Evolutionary conservation across 2,888 invertebrate genomes (phyloP).

Genomic region (Busseola fusca): DNA sequence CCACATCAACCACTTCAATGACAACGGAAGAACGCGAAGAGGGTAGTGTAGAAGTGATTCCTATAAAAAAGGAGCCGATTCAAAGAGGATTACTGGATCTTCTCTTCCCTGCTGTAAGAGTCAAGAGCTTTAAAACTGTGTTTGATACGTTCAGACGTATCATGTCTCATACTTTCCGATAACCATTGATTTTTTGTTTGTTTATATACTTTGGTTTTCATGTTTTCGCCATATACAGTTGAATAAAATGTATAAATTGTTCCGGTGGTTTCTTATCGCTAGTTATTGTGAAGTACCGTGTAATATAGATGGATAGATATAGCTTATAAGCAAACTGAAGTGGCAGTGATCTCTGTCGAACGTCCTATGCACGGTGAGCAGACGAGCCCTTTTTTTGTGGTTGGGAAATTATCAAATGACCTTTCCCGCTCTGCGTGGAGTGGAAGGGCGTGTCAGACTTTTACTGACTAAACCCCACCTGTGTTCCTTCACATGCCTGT

Average conservation of each 20-base stretch:
- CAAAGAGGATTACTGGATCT: slow-evolving; percentile 78
- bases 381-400: no score
- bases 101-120: slow-evolving; percentile 75
- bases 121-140: slow-evolving; percentile 74
- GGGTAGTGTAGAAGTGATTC: slow-evolving; percentile 59
- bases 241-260: slow-evolving; percentile 31
- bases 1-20: slow-evolving; percentile 18
- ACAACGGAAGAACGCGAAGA: slow-evolving; percentile 63
- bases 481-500: no score
- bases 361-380: not conserved
- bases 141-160: slow-evolving; percentile 74
- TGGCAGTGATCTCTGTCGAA: not conserved
- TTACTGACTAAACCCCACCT: no score
- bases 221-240: slow-evolving; percentile 12
- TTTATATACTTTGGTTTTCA: slow-evolving; percentile 14
- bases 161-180: slow-evolving; percentile 73
- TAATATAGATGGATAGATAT: not conserved
- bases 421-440: no score
- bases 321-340: not conserved
- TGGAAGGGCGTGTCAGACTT: no score
- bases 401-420: no score
- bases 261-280: not conserved
- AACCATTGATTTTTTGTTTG: slow-evolving; percentile 1
- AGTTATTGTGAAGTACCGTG: not conserved
- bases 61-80: slow-evolving; percentile 59